phyloP scores from a whole-genome alignment of 2,888 invertebrate species.

The Dryobota labecula region DNA sequence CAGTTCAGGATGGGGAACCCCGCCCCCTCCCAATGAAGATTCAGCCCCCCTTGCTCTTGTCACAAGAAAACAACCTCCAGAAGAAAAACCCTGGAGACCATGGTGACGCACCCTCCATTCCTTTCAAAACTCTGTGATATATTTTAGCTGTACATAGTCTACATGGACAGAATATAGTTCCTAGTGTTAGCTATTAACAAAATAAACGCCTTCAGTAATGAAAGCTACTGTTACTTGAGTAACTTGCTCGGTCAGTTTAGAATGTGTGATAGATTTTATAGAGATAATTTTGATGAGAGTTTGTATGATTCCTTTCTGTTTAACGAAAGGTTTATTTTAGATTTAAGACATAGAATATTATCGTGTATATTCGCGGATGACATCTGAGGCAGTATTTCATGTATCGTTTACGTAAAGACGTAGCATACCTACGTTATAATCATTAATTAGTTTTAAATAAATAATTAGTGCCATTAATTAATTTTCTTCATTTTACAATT shows the following conservation, averaged over 20 bases:
- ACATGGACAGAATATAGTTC: constrained; percentile 77
- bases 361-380: constrained; percentile 83
- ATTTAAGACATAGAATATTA: constrained; percentile 53
- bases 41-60: constrained; percentile 93
- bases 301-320: constrained; percentile 51
- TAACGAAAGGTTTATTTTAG: constrained; percentile 50
- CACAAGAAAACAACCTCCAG: constrained; percentile 91
- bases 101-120: constrained; percentile 90
- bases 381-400: constrained; percentile 90
- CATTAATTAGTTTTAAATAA: constrained; percentile 68
- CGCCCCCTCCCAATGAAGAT: constrained; percentile 83
- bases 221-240: constrained; percentile 58
- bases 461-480: constrained; percentile 77
- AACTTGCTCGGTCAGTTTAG: constrained; percentile 74
- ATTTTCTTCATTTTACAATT: constrained; percentile 45
- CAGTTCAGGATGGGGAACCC: constrained; percentile 88
- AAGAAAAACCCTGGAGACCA: constrained; percentile 95
- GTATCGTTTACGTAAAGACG: constrained; percentile 71
- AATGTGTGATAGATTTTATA: constrained; percentile 65
- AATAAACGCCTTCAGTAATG: constrained; percentile 35
- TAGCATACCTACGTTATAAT: constrained; percentile 66
- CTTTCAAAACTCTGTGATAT: constrained; percentile 74
- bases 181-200: constrained; percentile 68
- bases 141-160: constrained; percentile 67
- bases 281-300: constrained; percentile 43